Conservation (phyloP, 2,797 vertebrate species). For the Chelmon rostratus region DNA sequence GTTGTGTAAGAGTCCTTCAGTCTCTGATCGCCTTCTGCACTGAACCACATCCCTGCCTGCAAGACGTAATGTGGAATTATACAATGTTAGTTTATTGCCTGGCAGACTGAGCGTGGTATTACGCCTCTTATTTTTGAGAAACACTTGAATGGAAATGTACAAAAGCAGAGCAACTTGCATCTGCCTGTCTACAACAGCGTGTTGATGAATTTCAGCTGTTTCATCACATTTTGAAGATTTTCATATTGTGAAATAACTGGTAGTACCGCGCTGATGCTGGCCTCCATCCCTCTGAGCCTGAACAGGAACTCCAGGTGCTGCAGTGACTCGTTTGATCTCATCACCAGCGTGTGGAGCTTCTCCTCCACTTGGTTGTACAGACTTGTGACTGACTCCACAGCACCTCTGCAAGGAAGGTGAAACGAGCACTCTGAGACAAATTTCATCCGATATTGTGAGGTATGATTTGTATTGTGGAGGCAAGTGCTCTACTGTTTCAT, state of each 20-base stretch:
- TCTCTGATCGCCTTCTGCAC: conserved; percentile 81
- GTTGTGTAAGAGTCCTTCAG: conserved; percentile 79
- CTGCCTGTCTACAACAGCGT: neutral
- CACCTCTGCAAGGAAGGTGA: conserved; percentile 78
- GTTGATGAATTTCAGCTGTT: neutral
- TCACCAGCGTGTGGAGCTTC: conserved; percentile 92
- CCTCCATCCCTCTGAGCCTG: conserved; percentile 85
- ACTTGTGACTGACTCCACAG: conserved; percentile 85
- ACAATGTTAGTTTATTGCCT: conserved; percentile 8
- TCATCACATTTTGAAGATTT: neutral
- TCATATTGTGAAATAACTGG: neutral
- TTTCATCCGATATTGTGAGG: neutral
- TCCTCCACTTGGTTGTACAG: conserved; percentile 94
- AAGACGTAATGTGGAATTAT: conserved; percentile 17
- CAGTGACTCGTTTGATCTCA: conserved; percentile 91
- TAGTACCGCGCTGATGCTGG: conserved; percentile 86
- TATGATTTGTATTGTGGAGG: neutral
- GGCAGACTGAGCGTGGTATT: neutral
- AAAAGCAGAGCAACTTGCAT: neutral
- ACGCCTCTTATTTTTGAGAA: neutral
- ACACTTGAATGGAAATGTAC: neutral
- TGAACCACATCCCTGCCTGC: conserved; percentile 91
- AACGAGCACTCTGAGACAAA: conserved; percentile 3
- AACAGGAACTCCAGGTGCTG: conserved; percentile 88
- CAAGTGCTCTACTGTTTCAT: neutral